These are phyloP conservation scores for Pammene fasciana DNA, from an alignment of 2,888 invertebrate genomes.

Conservation along the genomic window DNA sequence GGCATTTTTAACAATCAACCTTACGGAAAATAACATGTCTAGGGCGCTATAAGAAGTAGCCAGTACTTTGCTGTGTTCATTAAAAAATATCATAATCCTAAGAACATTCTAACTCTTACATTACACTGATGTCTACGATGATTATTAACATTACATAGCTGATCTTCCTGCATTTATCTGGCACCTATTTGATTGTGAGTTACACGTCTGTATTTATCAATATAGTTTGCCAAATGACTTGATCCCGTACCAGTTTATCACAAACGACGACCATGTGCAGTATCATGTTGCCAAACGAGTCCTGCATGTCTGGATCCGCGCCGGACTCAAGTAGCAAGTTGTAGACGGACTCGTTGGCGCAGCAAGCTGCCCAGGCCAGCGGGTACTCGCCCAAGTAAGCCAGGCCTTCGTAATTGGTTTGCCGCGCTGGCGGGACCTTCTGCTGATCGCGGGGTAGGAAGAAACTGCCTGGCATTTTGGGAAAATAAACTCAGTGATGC, in stretches of 20 bases:
- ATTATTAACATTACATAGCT: too few relatives aligned
- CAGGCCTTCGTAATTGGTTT: slow-evolving; percentile 97
- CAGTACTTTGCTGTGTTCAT: too few relatives aligned
- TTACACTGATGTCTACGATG: too few relatives aligned
- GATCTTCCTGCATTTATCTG: too few relatives aligned
- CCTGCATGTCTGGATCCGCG: slow-evolving; percentile 97
- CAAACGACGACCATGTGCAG: slow-evolving; percentile 99
- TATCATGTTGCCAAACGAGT: slow-evolving; percentile 98
- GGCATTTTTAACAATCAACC: too few relatives aligned
- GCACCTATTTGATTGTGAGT: too few relatives aligned
- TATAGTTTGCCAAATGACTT: too few relatives aligned
- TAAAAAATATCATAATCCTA: too few relatives aligned
- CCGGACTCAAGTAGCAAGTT: slow-evolving; percentile 96
- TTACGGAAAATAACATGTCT: too few relatives aligned
- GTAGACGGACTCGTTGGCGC: slow-evolving; percentile 98
- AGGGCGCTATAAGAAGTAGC: too few relatives aligned
- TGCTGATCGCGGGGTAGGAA: slow-evolving; percentile 98
- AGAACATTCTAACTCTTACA: too few relatives aligned
- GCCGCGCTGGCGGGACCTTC: slow-evolving; percentile 87
- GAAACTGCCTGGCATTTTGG: slow-evolving; percentile 87
- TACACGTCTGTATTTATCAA: too few relatives aligned
- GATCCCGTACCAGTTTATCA: slow-evolving; percentile 89
- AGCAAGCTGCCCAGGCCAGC: slow-evolving; percentile 98
- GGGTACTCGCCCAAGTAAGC: slow-evolving; percentile 99
- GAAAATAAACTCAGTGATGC: background rate